Evolutionary conservation across 1,140 invertebrate genomes (phyloP).

Genomic region (Leptinotarsa undecemlineata): DNA sequence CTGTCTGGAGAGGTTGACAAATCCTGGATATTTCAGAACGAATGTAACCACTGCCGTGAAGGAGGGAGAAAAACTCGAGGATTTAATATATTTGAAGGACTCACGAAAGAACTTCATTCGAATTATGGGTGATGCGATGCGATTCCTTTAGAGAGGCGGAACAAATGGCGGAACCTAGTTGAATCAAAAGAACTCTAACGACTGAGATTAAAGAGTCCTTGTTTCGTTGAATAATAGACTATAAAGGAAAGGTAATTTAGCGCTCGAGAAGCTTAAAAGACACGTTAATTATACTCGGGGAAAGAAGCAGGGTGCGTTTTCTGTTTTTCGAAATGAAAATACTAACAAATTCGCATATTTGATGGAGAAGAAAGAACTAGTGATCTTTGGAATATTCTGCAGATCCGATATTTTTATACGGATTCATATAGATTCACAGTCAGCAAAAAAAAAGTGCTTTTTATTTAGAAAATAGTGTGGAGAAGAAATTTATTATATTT

Average conservation of each 20-base stretch:
- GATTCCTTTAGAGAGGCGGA: neutral
- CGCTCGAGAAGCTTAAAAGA: neutral
- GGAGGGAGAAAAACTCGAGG: neutral
- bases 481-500: no score
- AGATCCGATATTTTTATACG: no score
- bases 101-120: neutral
- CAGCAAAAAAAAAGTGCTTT: no score
- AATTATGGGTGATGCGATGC: neutral
- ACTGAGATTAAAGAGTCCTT: neutral
- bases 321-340: no score
- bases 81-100: conserved; percentile 1
- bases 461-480: no score
- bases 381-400: no score
- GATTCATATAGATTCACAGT: no score
- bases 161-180: neutral
- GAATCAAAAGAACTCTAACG: conserved; percentile 1
- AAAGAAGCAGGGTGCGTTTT: no score
- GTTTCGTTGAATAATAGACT: neutral
- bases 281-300: neutral
- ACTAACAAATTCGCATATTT: no score
- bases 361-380: no score
- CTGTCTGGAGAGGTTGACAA: neutral
- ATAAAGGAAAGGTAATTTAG: neutral
- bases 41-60: conserved; percentile 2
- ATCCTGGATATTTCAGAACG: neutral